Evolutionary conservation across 2,888 invertebrate species (phyloP), one percentile per base, ranked within the genome.

Genomic region (Rhagonycha fulva): DNA sequence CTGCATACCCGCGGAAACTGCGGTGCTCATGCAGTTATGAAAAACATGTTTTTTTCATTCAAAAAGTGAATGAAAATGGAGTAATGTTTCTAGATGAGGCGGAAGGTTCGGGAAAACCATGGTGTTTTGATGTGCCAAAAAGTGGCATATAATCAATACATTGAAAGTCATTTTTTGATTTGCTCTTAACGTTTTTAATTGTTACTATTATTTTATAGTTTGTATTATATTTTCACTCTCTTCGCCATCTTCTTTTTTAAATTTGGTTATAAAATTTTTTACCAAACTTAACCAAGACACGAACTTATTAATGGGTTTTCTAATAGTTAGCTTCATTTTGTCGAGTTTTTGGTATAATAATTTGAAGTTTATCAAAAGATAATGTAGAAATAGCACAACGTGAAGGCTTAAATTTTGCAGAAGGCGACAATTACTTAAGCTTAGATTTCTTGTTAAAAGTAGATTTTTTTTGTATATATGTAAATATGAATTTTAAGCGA

Each of bases 1-100:
- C 93, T 96, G 96, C 95, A 96, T 96, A 88, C 93, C 93, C 91
- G 92, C 93, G 89, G 87, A 86, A 75, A 86, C 88, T 80, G 88
- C 88, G 84, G 88, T 88, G 87, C 88, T 88, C 88, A 88, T 88
- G 82, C 87, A 87, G 85, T 76, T 83, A 82, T 80, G 81, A 70
- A 76, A 79, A 76, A 73, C 72, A 73, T 71, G 24, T 3, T 71
- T 28, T 9, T 71, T 71, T 74, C 72, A 61, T 71, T 68, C 76
- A 69, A 62, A 68, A 28, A 9, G 14, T 32, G 71, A 71, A 71
- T 68, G 68, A 71, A 73, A 71, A 71, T 26, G 14, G 67, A 67
- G 47, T 28, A 62, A 32, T 19, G 10, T 47, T 47, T n/a, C n/a
- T 47, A 7, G 47, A n/a, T 2, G n/a, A 47, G 47, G 47, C 47